A percentile compares a stretch with the other conserved stretches of the same genome.
phyloP scores from a whole-genome alignment of 2,797 vertebrate genomes.

The Xenentodon cancila region DNA sequence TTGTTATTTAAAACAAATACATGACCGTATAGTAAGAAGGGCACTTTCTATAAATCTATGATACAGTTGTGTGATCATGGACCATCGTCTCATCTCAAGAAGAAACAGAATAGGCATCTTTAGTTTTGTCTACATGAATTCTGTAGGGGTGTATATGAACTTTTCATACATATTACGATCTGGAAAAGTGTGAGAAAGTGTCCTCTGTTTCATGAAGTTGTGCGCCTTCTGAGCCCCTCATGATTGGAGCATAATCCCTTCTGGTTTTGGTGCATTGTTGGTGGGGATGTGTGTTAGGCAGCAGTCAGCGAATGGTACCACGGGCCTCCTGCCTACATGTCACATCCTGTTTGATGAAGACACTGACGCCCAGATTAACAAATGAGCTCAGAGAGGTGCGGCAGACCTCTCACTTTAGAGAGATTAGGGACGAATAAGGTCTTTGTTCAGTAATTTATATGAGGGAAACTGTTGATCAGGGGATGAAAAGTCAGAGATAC shows the following conservation, averaged over 20 bases:
- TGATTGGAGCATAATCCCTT: constrained; percentile 39
- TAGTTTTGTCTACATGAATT: too few relatives aligned
- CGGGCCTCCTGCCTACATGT: constrained; percentile 5
- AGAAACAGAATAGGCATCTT: too few relatives aligned
- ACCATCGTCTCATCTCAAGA: too few relatives aligned
- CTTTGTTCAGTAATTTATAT: too few relatives aligned
- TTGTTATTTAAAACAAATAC: too few relatives aligned
- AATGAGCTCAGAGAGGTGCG: background rate
- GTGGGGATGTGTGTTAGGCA: constrained; percentile 41
- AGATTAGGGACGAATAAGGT: background rate
- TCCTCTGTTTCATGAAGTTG: constrained; percentile 4
- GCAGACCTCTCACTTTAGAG: background rate
- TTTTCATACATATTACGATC: background rate
- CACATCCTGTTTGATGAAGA: constrained; percentile 51
- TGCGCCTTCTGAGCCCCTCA: constrained; percentile 16
- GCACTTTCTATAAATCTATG: too few relatives aligned
- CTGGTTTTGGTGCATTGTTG: constrained; percentile 36
- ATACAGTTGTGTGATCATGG: too few relatives aligned
- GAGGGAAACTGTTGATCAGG: too few relatives aligned
- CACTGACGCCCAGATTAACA: constrained; percentile 15
- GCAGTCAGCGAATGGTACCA: constrained; percentile 41
- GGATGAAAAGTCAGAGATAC: too few relatives aligned
- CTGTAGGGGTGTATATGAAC: too few relatives aligned
- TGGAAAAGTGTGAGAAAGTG: background rate
- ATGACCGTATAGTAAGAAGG: too few relatives aligned